phyloP scores from a whole-genome alignment of 2,888 invertebrate species.

The Phania funesta region DNA sequence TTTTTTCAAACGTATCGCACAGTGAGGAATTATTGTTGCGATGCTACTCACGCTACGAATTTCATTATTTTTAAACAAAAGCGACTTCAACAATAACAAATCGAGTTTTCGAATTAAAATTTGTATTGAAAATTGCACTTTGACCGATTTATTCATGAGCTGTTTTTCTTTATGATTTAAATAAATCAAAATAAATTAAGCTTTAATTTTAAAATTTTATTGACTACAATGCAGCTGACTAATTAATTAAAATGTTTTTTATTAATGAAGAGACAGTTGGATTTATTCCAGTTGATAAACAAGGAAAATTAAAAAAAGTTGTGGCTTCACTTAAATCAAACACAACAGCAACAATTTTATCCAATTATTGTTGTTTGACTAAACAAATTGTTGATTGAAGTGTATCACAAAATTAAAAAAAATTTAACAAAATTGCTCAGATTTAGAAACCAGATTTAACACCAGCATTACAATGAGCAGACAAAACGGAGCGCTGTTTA shows the following conservation, averaged over 20 bases:
- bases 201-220: not conserved
- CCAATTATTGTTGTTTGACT: conserved; percentile 30
- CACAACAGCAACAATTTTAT: conserved; percentile 3
- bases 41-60: too few species aligned
- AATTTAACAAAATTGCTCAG: not conserved
- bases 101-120: too few species aligned
- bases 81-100: too few species aligned
- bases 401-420: conserved; percentile 18
- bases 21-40: too few species aligned
- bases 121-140: too few species aligned
- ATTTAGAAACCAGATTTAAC: conserved; percentile 33
- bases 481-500: conserved; percentile 17
- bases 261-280: conserved; percentile 34
- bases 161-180: too few species aligned
- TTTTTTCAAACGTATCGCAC: too few species aligned
- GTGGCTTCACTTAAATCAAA: conserved; percentile 14
- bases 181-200: too few species aligned
- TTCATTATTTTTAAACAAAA: too few species aligned
- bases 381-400: conserved; percentile 29
- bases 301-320: conserved; percentile 26
- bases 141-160: too few species aligned
- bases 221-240: conserved; percentile 38
- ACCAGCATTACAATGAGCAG: conserved; percentile 4
- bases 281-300: conserved; percentile 46
- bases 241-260: conserved; percentile 40